Conservation (phyloP, 2,888 invertebrate species). For the Aporophyla nigra region DNA sequence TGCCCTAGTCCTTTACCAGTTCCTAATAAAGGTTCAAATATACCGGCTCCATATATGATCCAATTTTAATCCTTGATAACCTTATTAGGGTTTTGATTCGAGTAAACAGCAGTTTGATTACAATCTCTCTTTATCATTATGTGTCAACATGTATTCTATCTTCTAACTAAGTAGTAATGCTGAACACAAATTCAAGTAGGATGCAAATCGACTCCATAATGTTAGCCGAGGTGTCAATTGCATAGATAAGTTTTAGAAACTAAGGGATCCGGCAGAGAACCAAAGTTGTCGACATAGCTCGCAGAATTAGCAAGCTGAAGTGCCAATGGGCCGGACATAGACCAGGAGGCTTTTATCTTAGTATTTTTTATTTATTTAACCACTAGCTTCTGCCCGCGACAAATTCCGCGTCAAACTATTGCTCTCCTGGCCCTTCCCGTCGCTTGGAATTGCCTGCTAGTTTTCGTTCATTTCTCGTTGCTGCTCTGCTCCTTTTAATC, state of each 20-base stretch:
- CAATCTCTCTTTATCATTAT: constrained; percentile 2
- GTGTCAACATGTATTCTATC: constrained; percentile 4
- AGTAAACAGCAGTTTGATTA: neutral
- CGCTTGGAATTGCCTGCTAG: no score
- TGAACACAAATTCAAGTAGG: constrained; percentile 29
- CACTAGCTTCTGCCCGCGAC: no score
- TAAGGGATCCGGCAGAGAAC: neutral
- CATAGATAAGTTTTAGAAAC: constrained; percentile 60
- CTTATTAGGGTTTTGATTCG: neutral
- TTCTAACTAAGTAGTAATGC: constrained; percentile 42
- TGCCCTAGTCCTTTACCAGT: no score
- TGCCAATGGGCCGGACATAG: neutral
- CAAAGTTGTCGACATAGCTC: neutral
- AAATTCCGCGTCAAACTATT: no score
- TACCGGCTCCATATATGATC: no score
- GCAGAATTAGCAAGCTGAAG: neutral
- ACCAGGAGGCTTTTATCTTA: no score
- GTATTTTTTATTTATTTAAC: no score
- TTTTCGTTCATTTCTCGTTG: no score
- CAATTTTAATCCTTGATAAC: no score
- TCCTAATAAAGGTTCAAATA: no score
- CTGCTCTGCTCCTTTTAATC: no score
- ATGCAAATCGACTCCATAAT: constrained; percentile 55
- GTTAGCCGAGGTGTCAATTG: constrained; percentile 45
- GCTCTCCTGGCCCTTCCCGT: no score